Evolutionary conservation across 2,888 invertebrate genomes (phyloP).

Genomic region (Julus scanicus): DNA sequence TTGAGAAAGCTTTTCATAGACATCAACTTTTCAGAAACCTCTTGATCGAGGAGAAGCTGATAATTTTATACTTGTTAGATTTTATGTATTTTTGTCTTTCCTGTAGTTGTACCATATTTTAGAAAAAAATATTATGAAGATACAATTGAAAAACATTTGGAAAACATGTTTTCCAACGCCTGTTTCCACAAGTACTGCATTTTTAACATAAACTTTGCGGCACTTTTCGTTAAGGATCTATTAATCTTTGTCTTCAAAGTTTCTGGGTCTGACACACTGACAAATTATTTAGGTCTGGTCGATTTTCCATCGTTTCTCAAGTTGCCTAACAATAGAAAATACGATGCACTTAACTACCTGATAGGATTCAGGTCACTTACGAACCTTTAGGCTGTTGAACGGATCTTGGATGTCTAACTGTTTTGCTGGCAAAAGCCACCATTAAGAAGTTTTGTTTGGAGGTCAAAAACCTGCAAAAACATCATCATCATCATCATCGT

Average conservation of each 20-base stretch:
- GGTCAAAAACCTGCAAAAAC: conserved; percentile 23
- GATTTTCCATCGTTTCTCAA: neutral
- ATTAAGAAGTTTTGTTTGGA: conserved; percentile 1
- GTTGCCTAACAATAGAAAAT: neutral
- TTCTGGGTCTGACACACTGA: conserved; percentile 7
- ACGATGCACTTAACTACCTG: conserved; percentile 23
- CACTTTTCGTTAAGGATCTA: neutral
- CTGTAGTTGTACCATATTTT: too few relatives aligned
- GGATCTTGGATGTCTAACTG: neutral
- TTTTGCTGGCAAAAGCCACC: neutral
- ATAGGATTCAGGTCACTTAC: neutral
- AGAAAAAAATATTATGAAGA: too few relatives aligned
- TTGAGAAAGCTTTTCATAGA: too few relatives aligned
- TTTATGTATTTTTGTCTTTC: too few relatives aligned
- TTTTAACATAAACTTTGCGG: too few relatives aligned
- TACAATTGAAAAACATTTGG: too few relatives aligned
- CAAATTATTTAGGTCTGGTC: conserved; percentile 34
- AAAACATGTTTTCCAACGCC: too few relatives aligned
- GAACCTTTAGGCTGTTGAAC: conserved; percentile 16
- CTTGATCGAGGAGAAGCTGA: too few relatives aligned
- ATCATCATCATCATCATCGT: conserved; percentile 18
- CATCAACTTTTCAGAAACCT: too few relatives aligned
- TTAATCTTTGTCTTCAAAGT: neutral
- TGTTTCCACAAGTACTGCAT: neutral
- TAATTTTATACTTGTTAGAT: too few relatives aligned